A percentile compares a stretch with the other conserved stretches of the same genome.
phyloP scores from a whole-genome alignment of 2,797 vertebrate species.

The Tinamus major region DNA sequence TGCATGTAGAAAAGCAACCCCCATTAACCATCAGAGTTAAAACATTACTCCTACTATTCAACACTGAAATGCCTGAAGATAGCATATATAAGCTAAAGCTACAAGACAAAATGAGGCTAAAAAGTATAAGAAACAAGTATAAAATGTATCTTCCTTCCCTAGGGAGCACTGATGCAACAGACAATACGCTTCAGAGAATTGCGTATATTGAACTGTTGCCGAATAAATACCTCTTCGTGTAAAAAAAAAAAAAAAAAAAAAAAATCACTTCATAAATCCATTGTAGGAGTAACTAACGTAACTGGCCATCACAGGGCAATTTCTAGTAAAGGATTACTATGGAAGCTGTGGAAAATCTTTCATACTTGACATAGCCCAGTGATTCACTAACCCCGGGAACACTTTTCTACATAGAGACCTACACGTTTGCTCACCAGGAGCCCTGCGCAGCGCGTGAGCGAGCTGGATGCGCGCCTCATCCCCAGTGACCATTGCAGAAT shows the following conservation, averaged over 20 bases:
- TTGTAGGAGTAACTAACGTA: neutral
- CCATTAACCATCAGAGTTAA: neutral
- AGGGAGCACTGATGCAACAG: slow-evolving; percentile 34
- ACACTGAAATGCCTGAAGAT: neutral
- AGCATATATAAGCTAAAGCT: neutral
- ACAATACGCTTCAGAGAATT: slow-evolving; percentile 53
- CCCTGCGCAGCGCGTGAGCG: neutral
- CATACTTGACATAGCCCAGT: slow-evolving; percentile 49
- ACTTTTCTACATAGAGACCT: slow-evolving; percentile 26
- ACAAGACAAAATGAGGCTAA: slow-evolving; percentile 7
- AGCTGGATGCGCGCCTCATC: neutral
- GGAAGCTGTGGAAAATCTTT: slow-evolving; percentile 66
- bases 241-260: slow-evolving; percentile 18
- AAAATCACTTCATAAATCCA: slow-evolving; percentile 49
- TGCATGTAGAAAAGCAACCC: neutral
- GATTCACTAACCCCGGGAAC: slow-evolving; percentile 7
- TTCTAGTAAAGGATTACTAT: slow-evolving; percentile 26
- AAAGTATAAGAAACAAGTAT: neutral
- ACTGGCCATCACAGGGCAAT: slow-evolving; percentile 15
- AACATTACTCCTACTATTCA: neutral
- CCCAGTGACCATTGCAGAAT: slow-evolving; percentile 36
- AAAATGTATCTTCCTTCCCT: neutral
- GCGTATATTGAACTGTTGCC: neutral
- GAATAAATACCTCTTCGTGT: slow-evolving; percentile 13
- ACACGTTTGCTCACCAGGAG: slow-evolving; percentile 11